Base-by-base conservation (phyloP, 2,888 invertebrate species). In the Geotrupes spiniger region DNA sequence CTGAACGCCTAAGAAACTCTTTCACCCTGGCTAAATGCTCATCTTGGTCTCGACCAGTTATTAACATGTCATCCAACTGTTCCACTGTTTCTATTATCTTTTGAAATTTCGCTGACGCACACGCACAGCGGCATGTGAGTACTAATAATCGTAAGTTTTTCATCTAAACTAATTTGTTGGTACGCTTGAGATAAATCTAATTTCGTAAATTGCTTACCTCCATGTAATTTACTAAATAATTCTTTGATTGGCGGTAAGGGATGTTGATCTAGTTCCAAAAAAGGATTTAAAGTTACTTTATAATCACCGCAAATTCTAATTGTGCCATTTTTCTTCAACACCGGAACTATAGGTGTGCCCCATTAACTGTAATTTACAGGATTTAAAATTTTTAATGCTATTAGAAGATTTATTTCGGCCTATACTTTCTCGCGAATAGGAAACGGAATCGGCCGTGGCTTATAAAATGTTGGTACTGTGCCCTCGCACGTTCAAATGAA, bases 91-190 rank as follows among this genome's bases (percentile, higher is more conserved):
- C 62, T 59, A 68, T 66, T 0, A 60, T 33, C 38, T 53, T 52
- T 51, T 68, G 64, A 43, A 68, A 66, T 38, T 65, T 62, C 1
- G 60, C 61, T 0, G 64, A 63, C 3, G 60, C 63, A 25, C 54
- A 58, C 2, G 60, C 57, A 10, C 65, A 41, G 2, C 62, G 63
- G 31, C 33, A 52, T 56, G 2, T 53, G 51, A 0, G 65, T 65
- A 42, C 57, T 59, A 1, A 66, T 64, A 0, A 56, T 57, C 0
- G 43, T 16, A 27, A 53, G 40, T 14, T 51, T 31, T 4, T 41
- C 39, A 15, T 50, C 43, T 14, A 54, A 11, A 21, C 27, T 33
- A 15, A 51, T 15, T 33, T 54, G 56, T 36, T 53, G 46, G 33
- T 56, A 56, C 1, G 55, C 54, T 36, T 56, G 12, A 15, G 33